Base-by-base conservation (phyloP, 2,888 invertebrate genomes). In the Anthrax anthrax region DNA sequence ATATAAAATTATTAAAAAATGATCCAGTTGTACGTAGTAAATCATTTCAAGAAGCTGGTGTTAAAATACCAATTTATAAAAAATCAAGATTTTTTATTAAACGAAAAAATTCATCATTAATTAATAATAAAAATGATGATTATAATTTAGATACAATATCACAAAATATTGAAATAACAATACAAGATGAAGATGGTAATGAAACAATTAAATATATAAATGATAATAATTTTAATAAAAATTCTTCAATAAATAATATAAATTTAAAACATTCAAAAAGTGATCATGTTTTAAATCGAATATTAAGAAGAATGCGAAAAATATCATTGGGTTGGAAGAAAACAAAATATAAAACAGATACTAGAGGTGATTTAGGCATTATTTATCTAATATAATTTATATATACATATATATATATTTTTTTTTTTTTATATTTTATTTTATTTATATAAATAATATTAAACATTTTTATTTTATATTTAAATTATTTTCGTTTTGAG, bases 41-140 rank as follows among this genome's bases (percentile, higher is more conserved):
- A 53, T 69, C 69, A n/a, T 69, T 69, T 54, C 69, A 69, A 56
- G 69, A 67, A 49, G 59, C 64, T 29, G 61, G 64, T 42, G 57
- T 62, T 4, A 57, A 59, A 34, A 42, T 51, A 18, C 56, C 54
- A 8, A 48, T 46, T 14, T 41, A 47, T 34, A 38, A 62, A 61
- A 52, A 63, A 41, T 58, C 61, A 16, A 59, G 65, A 19, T 55
- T 66, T 44, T 65, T 65, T 47, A 64, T 62, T 39, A 60, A 66
- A 2, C 58, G 67, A 14, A 66, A 64, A 50, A 60, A 59, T 42
- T 57, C 58, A 5, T 49, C 39, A 42, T 18, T 57, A 57, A 37
- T 52, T 39, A 41, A 2, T 50, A 42, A 50, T 46, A 58, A 57
- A 39, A 65, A 62, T 55, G 62, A 65, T 55, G 62, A 64, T 62